Base-by-base conservation (phyloP, 2,113 vertebrate species). In the Agelaius phoeniceus region DNA sequence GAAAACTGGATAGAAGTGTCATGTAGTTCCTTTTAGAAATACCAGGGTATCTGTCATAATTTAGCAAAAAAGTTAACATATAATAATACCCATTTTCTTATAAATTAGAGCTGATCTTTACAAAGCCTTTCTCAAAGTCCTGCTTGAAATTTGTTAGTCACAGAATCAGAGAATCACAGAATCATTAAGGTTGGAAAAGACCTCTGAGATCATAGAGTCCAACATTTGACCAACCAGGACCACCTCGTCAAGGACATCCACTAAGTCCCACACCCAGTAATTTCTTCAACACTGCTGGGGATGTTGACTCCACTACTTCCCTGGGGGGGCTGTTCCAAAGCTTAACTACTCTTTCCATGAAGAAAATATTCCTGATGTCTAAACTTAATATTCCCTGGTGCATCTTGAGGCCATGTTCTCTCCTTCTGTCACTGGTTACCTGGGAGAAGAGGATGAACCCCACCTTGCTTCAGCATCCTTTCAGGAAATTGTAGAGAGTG, bases 211-310 rank as follows among this genome's bases (percentile, higher is more conserved):
- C 4, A 35, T 10, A 0, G 0, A 80, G 43, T 43, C 13, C 17
- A 35, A 7, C 2, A 3, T 72, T 80, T 65, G 9, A 43, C 15
- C 10, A 24, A 30, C 8, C 16, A 62, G 7, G 6, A 75, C 10
- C 43, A 49, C 17, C 13, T 30, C 8, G 1, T n/a, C 20, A 43
- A 35, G 20, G 9, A 30, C 4, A 63, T 4, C 17, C 17, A 49
- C 16, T 27, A n/a, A 43, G 14, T 33, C 13, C 17, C 11, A 22
- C 0, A 0, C 11, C 11, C 26, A 26, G 21, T 57, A 17, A 72
- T 49, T 72, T 35, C 26, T 11, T 80, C 35, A 31, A 35, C 21
- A 19, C 8, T 1, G 1, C 7, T 8, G 18, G 21, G 5, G 9
- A 72, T 27, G 6, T 3, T 65, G 17, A 65, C 26, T 49, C 12